A percentile compares a stretch with the other conserved stretches of the same genome.
phyloP scores from a whole-genome alignment of 2,797 vertebrate genomes.

The Tragopan temminckii region DNA sequence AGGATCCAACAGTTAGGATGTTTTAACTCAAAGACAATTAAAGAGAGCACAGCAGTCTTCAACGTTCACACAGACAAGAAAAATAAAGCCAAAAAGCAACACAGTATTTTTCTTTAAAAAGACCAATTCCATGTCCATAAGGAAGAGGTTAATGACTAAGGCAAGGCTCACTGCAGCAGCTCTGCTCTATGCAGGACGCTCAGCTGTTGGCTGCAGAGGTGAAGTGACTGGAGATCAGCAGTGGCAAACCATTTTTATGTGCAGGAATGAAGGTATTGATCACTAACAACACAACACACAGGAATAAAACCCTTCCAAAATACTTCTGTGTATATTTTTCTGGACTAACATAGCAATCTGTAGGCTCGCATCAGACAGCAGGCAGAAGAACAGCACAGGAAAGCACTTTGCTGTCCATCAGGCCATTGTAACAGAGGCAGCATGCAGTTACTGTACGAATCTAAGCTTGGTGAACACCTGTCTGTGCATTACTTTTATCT shows the following conservation, averaged over 20 bases:
- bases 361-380: background rate
- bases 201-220: fast-evolving
- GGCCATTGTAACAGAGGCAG: fast-evolving
- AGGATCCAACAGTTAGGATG: background rate
- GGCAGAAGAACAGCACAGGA: background rate
- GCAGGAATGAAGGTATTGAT: background rate
- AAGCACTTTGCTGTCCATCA: fast-evolving
- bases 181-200: fast-evolving
- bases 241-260: background rate
- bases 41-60: background rate
- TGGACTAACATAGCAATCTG: fast-evolving
- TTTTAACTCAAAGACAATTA: background rate
- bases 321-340: background rate
- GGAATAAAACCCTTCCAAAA: background rate
- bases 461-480: fast-evolving
- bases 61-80: background rate
- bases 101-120: background rate
- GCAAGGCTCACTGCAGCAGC: background rate
- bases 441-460: background rate
- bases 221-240: background rate
- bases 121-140: background rate
- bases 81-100: background rate
- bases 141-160: background rate
- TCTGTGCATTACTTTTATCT: fast-evolving
- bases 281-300: background rate